Conservation (phyloP, 1,140 invertebrate species). For the Procambarus virginalis region DNA sequence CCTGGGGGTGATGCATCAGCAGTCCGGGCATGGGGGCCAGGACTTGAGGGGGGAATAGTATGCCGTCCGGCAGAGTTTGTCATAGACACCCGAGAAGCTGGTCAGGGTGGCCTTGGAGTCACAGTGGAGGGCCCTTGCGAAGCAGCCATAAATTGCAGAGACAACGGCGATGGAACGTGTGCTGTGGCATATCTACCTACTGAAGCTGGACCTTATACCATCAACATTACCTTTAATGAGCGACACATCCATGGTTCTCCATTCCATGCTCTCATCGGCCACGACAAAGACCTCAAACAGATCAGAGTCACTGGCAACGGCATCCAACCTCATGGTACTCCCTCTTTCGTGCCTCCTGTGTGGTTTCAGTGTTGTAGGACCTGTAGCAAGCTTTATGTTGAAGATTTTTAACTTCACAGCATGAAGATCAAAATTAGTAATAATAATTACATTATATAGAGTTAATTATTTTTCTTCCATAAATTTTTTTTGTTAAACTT, state of each 20-base stretch:
- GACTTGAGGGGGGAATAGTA: slow-evolving; percentile 76
- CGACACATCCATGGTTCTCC: slow-evolving; percentile 85
- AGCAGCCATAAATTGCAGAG: slow-evolving; percentile 85
- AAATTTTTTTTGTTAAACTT: neutral
- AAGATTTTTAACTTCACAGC: neutral
- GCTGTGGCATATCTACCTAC: slow-evolving; percentile 87
- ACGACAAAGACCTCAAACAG: slow-evolving; percentile 80
- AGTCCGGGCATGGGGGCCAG: slow-evolving; percentile 84
- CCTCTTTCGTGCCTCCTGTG: neutral
- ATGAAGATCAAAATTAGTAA: neutral
- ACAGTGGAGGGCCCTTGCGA: slow-evolving; percentile 89
- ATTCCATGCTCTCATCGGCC: slow-evolving; percentile 81
- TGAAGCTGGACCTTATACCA: slow-evolving; percentile 85
- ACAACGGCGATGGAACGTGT: slow-evolving; percentile 89
- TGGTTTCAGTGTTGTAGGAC: slow-evolving; percentile 11
- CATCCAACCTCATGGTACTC: slow-evolving; percentile 83
- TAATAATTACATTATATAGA: too few relatives aligned
- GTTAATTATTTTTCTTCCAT: neutral
- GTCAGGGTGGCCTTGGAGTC: slow-evolving; percentile 83
- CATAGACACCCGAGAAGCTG: slow-evolving; percentile 85
- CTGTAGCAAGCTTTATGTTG: neutral
- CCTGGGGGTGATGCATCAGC: slow-evolving; percentile 78
- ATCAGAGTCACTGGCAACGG: slow-evolving; percentile 83
- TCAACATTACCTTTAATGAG: slow-evolving; percentile 89
- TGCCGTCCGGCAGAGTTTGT: slow-evolving; percentile 84